Base-by-base conservation (phyloP, 1,140 invertebrate genomes). In the Laupala kohalensis region DNA sequence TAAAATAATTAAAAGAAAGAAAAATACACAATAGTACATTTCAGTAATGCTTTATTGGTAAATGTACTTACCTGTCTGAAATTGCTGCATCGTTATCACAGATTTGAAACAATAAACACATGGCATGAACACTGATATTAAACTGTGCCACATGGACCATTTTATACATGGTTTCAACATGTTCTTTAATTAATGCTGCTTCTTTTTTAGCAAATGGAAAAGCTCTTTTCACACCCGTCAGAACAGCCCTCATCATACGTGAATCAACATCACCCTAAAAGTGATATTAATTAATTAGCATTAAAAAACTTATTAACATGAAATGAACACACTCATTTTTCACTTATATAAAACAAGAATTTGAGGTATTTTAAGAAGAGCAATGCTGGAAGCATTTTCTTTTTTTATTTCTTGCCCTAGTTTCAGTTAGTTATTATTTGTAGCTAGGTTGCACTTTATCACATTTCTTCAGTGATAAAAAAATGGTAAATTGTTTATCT, bases 171-270 rank as follows among this genome's bases (percentile, higher is more conserved):
- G 92, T 92, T 76, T 95, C 87, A 63, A 93, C 82, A 77, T 96
- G 91, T 53, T 88, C 83, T 1, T 83, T 77, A 12, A 94, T 77
- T 63, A 85, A 83, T 4, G 81, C 76, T 62, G 81, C 83, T 72
- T 84, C 85, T 66, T 83, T 76, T 77, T 88, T 88, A 71, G 84
- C 88, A 82, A 87, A 94, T 2, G 91, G 92, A 83, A 90, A 96
- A 4, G 94, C 92, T 74, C 93, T 85, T 77, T 95, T 95, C 6
- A 96, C 91, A 1, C 95, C 95, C 66, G 88, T 89, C 66, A 98
- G 81, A 23, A 99, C 87, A 1, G 90, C 94, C 73, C 90, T 90
- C 91, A 99, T 94, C 81, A 98, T 89, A 77, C 93, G 90, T 64
- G 89, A 92, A 77, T 97, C 92, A 0, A 97, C 89, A 74, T 97